A percentile compares a stretch with the other conserved stretches of the same genome.
These are phyloP conservation scores for Neoitamus cyanurus DNA, from an alignment of 2,888 invertebrate genomes.

Conservation along the genomic window DNA sequence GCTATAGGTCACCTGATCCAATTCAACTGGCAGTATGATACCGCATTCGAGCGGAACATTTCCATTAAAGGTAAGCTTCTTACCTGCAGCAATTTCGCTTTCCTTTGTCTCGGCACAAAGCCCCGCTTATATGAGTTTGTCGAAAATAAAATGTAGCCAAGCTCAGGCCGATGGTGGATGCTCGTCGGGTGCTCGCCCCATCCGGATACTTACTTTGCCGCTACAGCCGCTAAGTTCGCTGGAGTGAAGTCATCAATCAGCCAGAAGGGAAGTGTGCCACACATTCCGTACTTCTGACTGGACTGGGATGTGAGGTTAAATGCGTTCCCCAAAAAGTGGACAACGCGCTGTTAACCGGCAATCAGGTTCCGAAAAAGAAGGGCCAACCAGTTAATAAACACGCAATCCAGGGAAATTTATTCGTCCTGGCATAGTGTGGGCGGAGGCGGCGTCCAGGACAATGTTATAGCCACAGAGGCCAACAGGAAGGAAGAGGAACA, in stretches of 20 bases:
- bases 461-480: neutral
- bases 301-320: neutral
- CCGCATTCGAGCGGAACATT: constrained; percentile 43
- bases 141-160: neutral
- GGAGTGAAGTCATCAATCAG: constrained; percentile 8
- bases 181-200: neutral
- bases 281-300: neutral
- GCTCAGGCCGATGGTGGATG: neutral
- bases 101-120: constrained; percentile 31
- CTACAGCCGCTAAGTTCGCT: neutral
- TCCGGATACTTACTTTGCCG: neutral
- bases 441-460: neutral
- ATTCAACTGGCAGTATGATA: constrained; percentile 29
- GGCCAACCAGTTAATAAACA: constrained; percentile 1
- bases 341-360: constrained; percentile 7
- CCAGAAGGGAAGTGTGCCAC: neutral
- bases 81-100: constrained; percentile 37
- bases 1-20: constrained; percentile 33
- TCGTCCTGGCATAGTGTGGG: neutral
- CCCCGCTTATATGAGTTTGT: neutral
- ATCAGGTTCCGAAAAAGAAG: constrained; percentile 19
- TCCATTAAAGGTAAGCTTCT: constrained; percentile 47
- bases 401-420: constrained; percentile 33
- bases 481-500: neutral
- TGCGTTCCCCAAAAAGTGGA: neutral